Evolutionary conservation across 2,888 invertebrate species (phyloP).

Genomic region (Lithosia quadra): DNA sequence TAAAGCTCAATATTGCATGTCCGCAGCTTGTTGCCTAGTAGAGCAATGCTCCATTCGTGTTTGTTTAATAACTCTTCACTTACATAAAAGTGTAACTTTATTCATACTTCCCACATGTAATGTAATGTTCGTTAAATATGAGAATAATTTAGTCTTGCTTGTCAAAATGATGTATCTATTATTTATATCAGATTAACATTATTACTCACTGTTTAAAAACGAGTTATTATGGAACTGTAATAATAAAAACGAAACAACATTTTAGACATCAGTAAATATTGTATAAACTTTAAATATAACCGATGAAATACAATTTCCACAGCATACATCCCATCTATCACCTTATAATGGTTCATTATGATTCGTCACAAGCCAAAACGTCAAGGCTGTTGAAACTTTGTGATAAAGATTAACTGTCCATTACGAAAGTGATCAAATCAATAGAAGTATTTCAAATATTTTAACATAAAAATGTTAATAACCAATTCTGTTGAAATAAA

Average conservation of each 20-base stretch:
- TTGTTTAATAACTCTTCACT: constrained; percentile 38
- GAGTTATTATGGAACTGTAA: not conserved
- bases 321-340: constrained; percentile 25
- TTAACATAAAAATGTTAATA: constrained; percentile 65
- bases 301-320: not conserved
- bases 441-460: constrained; percentile 47
- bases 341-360: constrained; percentile 30
- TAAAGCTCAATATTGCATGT: not conserved
- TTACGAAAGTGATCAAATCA: constrained; percentile 54
- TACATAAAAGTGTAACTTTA: constrained; percentile 53
- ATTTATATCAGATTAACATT: constrained; percentile 6
- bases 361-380: constrained; percentile 30
- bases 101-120: constrained; percentile 57
- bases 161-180: constrained; percentile 25
- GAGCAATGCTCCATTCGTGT: constrained; percentile 19
- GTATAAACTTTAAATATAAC: not conserved
- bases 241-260: not conserved
- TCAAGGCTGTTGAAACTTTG: constrained; percentile 43
- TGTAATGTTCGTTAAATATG: constrained; percentile 45
- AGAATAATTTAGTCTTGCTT: constrained; percentile 33
- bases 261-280: not conserved
- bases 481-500: constrained; percentile 55
- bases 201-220: not conserved
- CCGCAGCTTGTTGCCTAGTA: not conserved
- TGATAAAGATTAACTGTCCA: constrained; percentile 23